phyloP scores from a whole-genome alignment of 2,888 invertebrate species.

The Eurois occulta region DNA sequence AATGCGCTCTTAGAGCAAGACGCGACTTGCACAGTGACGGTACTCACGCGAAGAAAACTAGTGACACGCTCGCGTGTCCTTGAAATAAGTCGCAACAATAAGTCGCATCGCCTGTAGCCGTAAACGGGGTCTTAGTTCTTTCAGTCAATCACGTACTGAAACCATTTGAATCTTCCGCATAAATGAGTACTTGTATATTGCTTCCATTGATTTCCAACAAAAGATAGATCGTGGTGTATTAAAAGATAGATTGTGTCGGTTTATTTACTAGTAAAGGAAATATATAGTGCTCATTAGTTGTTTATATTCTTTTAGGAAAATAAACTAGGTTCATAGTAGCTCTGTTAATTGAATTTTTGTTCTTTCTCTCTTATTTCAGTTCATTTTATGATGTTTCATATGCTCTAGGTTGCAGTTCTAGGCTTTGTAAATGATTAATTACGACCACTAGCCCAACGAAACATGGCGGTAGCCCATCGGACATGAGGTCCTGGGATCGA shows the following conservation, averaged over 20 bases:
- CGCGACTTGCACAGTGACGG: background rate
- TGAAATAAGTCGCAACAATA: background rate
- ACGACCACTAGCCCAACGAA: background rate
- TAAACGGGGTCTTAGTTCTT: constrained; percentile 7
- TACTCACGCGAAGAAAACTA: background rate
- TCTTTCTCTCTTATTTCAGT: background rate
- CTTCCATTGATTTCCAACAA: constrained; percentile 41
- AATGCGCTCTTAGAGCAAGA: background rate
- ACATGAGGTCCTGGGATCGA: background rate
- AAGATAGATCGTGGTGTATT: constrained; percentile 43
- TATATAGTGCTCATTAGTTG: constrained; percentile 23
- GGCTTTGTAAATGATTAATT: background rate
- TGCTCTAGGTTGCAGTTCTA: background rate
- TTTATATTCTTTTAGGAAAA: constrained; percentile 10
- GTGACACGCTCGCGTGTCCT: no score
- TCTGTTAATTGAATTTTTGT: background rate
- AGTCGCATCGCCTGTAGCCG: background rate
- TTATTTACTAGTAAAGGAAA: constrained; percentile 18
- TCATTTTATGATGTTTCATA: background rate
- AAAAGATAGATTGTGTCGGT: constrained; percentile 35
- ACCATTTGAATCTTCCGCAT: constrained; percentile 60
- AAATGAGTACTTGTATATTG: constrained; percentile 48
- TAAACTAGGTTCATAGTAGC: background rate
- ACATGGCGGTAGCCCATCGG: background rate
- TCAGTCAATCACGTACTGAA: constrained; percentile 52